Conservation (phyloP, 2,888 invertebrate species). For the Nymphalis urticae region DNA sequence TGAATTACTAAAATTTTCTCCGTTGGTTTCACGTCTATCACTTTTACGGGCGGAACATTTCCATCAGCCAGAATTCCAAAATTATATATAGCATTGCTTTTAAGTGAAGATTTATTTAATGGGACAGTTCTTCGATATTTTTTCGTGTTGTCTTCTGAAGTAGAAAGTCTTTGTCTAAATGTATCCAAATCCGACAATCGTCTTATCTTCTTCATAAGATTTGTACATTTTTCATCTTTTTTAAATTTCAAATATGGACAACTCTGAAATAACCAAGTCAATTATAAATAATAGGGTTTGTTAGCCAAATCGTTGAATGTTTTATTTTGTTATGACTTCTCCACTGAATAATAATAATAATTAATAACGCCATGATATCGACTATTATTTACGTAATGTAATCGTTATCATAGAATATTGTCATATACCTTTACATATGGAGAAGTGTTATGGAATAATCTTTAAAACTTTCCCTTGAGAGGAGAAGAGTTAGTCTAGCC, state of each 20-base stretch:
- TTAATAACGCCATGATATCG: no score
- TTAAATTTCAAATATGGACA: conserved; percentile 1
- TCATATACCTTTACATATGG: no score
- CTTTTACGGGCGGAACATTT: conserved; percentile 52
- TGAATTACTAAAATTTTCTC: conserved; percentile 51
- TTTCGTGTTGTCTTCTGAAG: not conserved
- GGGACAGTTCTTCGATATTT: not conserved
- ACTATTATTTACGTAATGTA: no score
- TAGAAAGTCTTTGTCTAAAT: not conserved
- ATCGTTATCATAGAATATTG: no score
- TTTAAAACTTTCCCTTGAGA: no score
- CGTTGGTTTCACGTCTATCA: conserved; percentile 53
- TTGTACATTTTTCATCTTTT: not conserved
- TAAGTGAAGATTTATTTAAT: not conserved
- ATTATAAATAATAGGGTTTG: no score
- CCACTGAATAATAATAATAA: no score
- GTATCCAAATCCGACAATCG: not conserved
- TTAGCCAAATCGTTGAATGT: no score
- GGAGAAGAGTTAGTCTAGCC: no score
- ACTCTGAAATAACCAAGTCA: not conserved
- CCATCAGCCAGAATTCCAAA: conserved; percentile 54
- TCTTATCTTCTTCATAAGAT: not conserved
- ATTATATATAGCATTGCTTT: conserved; percentile 47
- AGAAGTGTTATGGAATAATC: no score
- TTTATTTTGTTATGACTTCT: no score